Conservation (phyloP, 2,797 vertebrate genomes). For the Australoheros facetus region DNA sequence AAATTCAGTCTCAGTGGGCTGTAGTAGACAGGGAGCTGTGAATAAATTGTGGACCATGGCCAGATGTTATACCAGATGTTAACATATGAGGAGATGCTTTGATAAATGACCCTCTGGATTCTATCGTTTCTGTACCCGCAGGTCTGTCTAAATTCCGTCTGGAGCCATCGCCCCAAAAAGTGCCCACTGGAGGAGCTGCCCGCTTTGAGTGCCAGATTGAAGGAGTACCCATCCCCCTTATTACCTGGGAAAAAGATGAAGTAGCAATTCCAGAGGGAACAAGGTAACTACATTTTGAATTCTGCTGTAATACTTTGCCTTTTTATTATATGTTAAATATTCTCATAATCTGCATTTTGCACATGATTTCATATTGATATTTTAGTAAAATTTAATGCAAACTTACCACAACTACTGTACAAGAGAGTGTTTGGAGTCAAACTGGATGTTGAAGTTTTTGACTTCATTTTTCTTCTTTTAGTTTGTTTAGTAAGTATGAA, state of each 20-base stretch:
- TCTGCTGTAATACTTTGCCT: background rate
- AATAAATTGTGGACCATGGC: background rate
- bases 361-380: background rate
- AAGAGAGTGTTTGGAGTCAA: background rate
- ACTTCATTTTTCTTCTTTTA: too few relatives aligned
- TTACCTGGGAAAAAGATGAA: constrained; percentile 93
- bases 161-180: constrained; percentile 86
- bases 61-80: background rate
- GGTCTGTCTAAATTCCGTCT: constrained; percentile 87
- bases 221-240: constrained; percentile 87
- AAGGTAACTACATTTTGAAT: constrained; percentile 78
- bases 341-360: background rate
- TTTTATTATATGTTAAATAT: background rate
- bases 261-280: constrained; percentile 77
- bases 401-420: background rate
- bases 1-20: background rate
- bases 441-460: background rate
- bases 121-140: constrained; percentile 51
- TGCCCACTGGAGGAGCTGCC: constrained; percentile 84
- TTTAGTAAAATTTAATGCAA: background rate
- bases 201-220: constrained; percentile 91
- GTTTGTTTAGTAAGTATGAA: too few relatives aligned
- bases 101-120: background rate
- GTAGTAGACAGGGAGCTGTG: background rate
- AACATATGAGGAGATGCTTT: background rate